Evolutionary conservation across 2,888 invertebrate genomes (phyloP), one percentile per base, ranked within the genome.

Genomic region (Pristionchus exspectatus): DNA sequence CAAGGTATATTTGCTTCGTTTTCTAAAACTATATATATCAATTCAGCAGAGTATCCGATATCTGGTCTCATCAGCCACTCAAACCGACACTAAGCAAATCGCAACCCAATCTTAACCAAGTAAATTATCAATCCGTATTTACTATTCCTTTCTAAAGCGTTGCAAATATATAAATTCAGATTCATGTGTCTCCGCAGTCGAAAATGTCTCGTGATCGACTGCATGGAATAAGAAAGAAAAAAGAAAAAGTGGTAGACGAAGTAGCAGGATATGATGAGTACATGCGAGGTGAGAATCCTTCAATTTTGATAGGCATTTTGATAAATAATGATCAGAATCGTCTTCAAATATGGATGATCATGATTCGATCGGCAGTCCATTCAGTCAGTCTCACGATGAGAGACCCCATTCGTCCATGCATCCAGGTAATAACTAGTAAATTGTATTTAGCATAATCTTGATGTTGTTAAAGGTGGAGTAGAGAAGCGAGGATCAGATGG

Each of bases 31-130:
- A n/a, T 2, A 24, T 27, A 27, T n/a, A 69, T n/a, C 27, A 2
- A 44, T 56, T 10, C 56, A 84, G 50, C 30, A 84, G 50, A 21
- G 12, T 59, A 27, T 56, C 84, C 18, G 84, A 84, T 50, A 77
- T 77, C 24, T 54, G 54, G 54, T 21, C 33, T 16, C 84, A 86
- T 50, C 44, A 54, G 38, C 66, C 86, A 27, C 87, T 87, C 27
- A 87, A 72, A 63, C 50, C 72, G 5, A 87, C 87, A 27, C 72
- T 87, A 12, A 72, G 72, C 87, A 87, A 87, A 38, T 87, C 87
- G 2, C 87, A 87, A 24, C 87, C 87, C 1, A 87, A 87, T 59
- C 72, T 87, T n/a, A 87, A 87, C 24, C 87, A 87, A 44, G 87
- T 87, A 33, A 50, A 21, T 54, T 24, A 27, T 44, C 2, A 33